A percentile compares a stretch with the other conserved stretches of the same genome.
Conservation (phyloP, 2,888 invertebrate species). For the Barypeithes pellucidus region DNA sequence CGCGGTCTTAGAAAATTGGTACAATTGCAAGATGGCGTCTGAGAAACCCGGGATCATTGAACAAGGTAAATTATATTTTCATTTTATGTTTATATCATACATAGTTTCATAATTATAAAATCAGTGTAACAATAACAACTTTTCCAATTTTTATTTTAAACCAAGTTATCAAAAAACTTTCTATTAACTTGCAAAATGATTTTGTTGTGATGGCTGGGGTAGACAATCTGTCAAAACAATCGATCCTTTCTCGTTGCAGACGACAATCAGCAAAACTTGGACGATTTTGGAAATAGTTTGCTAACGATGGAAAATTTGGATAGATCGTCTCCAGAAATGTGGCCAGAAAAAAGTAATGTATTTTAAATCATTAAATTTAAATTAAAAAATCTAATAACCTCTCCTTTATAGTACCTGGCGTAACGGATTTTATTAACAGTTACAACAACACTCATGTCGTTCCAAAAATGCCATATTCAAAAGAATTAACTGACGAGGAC, state of each 20-base stretch:
- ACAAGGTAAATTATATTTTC: conserved; percentile 72
- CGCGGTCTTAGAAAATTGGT: conserved; percentile 58
- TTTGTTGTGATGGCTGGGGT: conserved; percentile 26
- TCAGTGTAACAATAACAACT: neutral
- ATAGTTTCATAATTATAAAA: conserved; percentile 5
- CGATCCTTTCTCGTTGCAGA: conserved; percentile 55
- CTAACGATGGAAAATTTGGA: conserved; percentile 93
- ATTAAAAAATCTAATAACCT: conserved; percentile 9
- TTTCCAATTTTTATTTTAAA: neutral
- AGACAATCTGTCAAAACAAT: conserved; percentile 56
- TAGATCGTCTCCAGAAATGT: conserved; percentile 94
- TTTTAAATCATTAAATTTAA: conserved; percentile 1
- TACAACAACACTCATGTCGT: conserved; percentile 66
- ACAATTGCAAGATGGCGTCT: conserved; percentile 76
- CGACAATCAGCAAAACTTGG: conserved; percentile 61
- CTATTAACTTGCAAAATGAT: conserved; percentile 1
- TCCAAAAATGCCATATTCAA: conserved; percentile 79
- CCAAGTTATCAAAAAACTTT: conserved; percentile 15
- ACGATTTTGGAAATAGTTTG: conserved; percentile 80
- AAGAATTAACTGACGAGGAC: conserved; percentile 82
- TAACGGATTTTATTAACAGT: conserved; percentile 86
- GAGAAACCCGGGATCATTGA: conserved; percentile 77
- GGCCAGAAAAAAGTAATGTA: conserved; percentile 94
- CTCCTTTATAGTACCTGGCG: conserved; percentile 84
- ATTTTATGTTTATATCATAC: conserved; percentile 8